phyloP scores from a whole-genome alignment of 1,140 invertebrate genomes.

The Nephila pilipes region DNA sequence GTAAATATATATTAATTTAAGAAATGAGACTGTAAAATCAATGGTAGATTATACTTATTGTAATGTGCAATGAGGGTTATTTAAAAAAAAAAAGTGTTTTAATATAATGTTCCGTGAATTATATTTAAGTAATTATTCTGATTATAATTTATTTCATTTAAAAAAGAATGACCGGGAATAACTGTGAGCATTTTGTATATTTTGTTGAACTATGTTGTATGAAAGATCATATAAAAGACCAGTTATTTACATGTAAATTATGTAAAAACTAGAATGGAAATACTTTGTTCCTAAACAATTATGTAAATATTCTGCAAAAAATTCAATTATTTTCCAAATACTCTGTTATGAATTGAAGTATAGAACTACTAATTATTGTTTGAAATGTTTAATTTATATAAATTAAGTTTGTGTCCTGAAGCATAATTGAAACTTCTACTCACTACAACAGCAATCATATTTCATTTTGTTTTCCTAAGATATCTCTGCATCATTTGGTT shows the following conservation, averaged over 20 bases:
- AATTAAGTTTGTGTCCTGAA: neutral
- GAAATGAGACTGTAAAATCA: neutral
- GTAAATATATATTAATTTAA: constrained; percentile 3
- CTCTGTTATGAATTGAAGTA: neutral
- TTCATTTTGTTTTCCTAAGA: constrained; percentile 11
- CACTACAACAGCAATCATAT: constrained; percentile 11
- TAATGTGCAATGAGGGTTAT: neutral
- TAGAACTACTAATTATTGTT: neutral
- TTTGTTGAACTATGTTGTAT: constrained; percentile 28
- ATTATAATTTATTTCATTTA: constrained; percentile 26
- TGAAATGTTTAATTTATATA: neutral
- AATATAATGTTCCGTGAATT: neutral
- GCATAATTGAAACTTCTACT: neutral
- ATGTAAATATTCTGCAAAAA: constrained; percentile 15
- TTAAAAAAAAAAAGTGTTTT: neutral
- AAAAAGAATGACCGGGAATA: constrained; percentile 3
- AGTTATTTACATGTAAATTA: constrained; percentile 29
- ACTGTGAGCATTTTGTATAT: constrained; percentile 32
- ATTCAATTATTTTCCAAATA: constrained; percentile 28
- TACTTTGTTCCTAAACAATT: constrained; percentile 21
- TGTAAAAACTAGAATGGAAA: neutral
- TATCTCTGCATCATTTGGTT: constrained; percentile 14
- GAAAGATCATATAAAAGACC: constrained; percentile 7
- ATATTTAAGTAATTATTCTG: neutral
- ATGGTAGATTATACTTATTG: neutral